Evolutionary conservation across 1,140 invertebrate genomes (phyloP).

Genomic region (Orussus abietinus): DNA sequence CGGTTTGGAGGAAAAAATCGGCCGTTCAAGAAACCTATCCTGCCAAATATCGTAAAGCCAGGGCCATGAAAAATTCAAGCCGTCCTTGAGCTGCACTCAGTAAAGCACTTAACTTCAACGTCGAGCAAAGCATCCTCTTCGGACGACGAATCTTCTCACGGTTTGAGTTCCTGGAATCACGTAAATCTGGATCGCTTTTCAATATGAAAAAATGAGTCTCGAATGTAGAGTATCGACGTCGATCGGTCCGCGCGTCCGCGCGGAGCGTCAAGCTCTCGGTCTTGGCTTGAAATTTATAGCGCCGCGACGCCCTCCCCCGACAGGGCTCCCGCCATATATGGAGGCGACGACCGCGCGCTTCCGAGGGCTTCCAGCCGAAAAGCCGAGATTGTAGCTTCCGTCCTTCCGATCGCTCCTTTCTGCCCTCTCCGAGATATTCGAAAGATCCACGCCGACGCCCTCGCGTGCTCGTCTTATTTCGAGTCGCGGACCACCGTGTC

Average conservation of each 20-base stretch:
- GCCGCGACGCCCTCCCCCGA: constrained; percentile 35
- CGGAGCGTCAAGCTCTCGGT: no score
- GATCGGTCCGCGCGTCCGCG: no score
- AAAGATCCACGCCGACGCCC: neutral
- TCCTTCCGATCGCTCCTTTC: neutral
- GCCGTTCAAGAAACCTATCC: constrained; percentile 67
- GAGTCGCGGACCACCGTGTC: constrained; percentile 1
- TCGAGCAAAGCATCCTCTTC: no score
- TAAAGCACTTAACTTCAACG: no score
- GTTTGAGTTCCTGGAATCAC: no score
- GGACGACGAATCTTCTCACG: no score
- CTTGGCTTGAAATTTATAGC: no score
- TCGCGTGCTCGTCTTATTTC: constrained; percentile 8
- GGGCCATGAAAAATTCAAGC: no score
- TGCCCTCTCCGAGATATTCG: neutral
- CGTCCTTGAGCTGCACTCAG: no score
- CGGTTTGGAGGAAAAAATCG: constrained; percentile 78
- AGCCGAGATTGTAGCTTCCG: neutral
- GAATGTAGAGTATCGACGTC: no score
- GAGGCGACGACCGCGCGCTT: constrained; percentile 25
- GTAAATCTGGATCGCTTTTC: no score
- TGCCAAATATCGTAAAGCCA: constrained; percentile 26
- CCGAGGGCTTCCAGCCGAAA: neutral
- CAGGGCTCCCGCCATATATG: constrained; percentile 42
- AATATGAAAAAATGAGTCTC: no score